Evolutionary conservation across 2,888 invertebrate species (phyloP).

Genomic region (Cantharis rustica): DNA sequence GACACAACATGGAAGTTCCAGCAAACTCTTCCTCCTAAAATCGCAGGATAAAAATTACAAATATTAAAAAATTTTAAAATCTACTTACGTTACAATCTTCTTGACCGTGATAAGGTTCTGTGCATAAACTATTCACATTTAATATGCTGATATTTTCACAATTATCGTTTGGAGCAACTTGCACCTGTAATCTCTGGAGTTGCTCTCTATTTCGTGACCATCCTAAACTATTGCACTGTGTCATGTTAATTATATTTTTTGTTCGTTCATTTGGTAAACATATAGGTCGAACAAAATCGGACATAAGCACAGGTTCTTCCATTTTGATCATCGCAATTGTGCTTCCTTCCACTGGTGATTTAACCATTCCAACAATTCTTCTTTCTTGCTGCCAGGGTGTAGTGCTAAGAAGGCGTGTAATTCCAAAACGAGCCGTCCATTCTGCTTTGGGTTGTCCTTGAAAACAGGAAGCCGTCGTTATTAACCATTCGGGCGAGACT

Average conservation of each 20-base stretch:
- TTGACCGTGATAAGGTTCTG: constrained; percentile 77
- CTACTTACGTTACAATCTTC: constrained; percentile 82
- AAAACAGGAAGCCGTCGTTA: constrained; percentile 88
- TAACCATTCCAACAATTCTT: constrained; percentile 83
- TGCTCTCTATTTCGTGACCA: constrained; percentile 86
- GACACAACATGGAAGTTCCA: constrained; percentile 84
- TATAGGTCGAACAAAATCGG: constrained; percentile 83
- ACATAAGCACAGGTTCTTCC: constrained; percentile 73
- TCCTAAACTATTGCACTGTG: constrained; percentile 80
- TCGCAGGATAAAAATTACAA: not conserved
- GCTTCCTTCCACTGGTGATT: constrained; percentile 88
- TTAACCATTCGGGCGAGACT: constrained; percentile 80
- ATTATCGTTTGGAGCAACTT: constrained; percentile 75
- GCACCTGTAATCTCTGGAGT: constrained; percentile 79
- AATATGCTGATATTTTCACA: constrained; percentile 87
- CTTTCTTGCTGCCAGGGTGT: constrained; percentile 89
- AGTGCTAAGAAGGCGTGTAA: constrained; percentile 75
- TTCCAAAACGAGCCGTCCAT: constrained; percentile 82
- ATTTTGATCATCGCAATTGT: constrained; percentile 81
- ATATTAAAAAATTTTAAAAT: not conserved
- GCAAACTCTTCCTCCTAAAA: constrained; percentile 85
- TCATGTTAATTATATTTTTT: constrained; percentile 40
- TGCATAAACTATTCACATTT: constrained; percentile 81
- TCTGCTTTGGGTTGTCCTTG: constrained; percentile 84
- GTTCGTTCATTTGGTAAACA: constrained; percentile 72